These are phyloP conservation scores for Heteronetta atricapilla DNA, from an alignment of 2,113 vertebrate species.

Conservation along the genomic window DNA sequence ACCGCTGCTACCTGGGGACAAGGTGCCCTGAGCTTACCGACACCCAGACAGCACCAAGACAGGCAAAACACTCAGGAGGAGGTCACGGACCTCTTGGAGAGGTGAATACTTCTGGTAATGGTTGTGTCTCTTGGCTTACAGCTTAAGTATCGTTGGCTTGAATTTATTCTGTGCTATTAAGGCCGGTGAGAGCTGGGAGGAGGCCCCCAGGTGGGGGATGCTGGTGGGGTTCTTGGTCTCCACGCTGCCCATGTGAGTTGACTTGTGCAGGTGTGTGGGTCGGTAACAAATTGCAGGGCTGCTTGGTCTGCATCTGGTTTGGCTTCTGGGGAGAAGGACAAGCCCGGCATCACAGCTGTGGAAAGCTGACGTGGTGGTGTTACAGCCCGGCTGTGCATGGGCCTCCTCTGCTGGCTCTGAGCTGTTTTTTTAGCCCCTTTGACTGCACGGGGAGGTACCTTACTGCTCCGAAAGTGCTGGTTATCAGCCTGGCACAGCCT, in stretches of 20 bases:
- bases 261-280: neutral
- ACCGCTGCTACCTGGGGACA: fast-evolving
- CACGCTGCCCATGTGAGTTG: neutral
- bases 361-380: neutral
- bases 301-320: neutral
- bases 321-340: neutral
- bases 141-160: neutral
- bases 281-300: neutral
- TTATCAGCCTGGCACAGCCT: neutral
- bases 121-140: neutral
- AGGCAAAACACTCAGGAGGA: neutral
- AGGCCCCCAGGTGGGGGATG: neutral
- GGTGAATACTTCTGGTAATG: neutral
- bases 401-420: neutral
- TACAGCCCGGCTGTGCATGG: neutral
- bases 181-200: neutral
- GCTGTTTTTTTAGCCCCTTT: neutral
- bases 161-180: neutral
- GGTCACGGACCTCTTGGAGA: fast-evolving
- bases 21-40: neutral
- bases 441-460: neutral
- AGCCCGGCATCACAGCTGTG: neutral
- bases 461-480: neutral
- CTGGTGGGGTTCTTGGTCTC: neutral
- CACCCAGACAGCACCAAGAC: fast-evolving